A percentile compares a stretch with the other conserved stretches of the same genome.
These are phyloP conservation scores for Enteromius radiatus DNA, from an alignment of 2,797 vertebrate species.

Conservation along the genomic window DNA sequence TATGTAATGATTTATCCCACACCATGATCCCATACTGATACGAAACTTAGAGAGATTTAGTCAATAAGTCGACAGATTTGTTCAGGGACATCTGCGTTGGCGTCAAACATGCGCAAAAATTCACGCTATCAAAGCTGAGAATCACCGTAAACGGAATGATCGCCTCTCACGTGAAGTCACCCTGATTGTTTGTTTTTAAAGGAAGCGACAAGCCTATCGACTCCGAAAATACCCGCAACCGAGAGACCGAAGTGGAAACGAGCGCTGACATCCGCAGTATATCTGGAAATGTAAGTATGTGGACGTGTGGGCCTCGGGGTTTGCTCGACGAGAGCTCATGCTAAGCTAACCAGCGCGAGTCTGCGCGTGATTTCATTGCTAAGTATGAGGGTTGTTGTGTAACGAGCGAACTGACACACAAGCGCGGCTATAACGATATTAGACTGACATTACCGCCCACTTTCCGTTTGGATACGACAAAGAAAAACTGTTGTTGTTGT, in stretches of 20 bases:
- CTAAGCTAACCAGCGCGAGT: constrained; percentile 46
- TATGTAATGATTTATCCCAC: constrained; percentile 37
- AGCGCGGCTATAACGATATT: constrained; percentile 32
- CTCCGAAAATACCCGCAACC: constrained; percentile 47
- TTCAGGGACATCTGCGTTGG: constrained; percentile 57
- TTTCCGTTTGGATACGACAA: constrained; percentile 16
- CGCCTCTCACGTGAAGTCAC: constrained; percentile 77
- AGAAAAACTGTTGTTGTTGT: constrained; percentile 10
- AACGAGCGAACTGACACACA: constrained; percentile 41
- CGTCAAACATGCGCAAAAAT: constrained; percentile 82
- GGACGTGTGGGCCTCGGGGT: constrained; percentile 44
- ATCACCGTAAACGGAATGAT: constrained; percentile 82
- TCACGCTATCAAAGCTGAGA: constrained; percentile 81
- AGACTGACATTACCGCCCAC: constrained; percentile 23
- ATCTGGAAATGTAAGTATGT: constrained; percentile 60
- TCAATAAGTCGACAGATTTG: constrained; percentile 12
- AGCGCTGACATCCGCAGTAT: constrained; percentile 44
- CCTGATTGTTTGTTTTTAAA: constrained; percentile 69
- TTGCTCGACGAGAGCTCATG: constrained; percentile 40
- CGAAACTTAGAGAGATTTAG: constrained; percentile 1
- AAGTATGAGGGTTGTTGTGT: constrained; percentile 58
- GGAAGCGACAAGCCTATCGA: constrained; percentile 28
- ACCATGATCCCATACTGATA: constrained; percentile 46
- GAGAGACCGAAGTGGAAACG: constrained; percentile 39
- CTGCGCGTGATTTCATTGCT: constrained; percentile 52